Conservation (phyloP, 2,797 vertebrate genomes). For the Phoxinus dragarum region DNA sequence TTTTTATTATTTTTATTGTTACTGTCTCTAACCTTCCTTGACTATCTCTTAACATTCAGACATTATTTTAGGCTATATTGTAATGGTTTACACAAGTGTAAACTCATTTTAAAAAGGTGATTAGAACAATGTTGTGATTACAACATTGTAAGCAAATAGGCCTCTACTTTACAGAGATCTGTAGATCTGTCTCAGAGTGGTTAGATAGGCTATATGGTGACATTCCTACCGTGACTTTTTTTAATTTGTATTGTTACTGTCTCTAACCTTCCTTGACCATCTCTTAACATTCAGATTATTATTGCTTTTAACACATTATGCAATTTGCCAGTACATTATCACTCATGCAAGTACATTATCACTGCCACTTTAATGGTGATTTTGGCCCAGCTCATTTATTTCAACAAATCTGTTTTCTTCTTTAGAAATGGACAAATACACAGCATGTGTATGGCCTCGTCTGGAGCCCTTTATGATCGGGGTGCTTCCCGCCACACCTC, state of each 20-base stretch:
- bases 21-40: no score
- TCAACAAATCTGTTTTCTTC: constrained; percentile 4
- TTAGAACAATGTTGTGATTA: no score
- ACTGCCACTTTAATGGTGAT: neutral
- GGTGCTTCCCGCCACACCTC: constrained; percentile 82
- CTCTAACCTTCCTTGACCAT: neutral
- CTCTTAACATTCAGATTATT: neutral
- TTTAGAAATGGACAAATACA: constrained; percentile 79
- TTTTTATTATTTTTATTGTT: no score
- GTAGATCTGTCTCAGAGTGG: neutral
- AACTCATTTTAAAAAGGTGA: no score
- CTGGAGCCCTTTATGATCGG: constrained; percentile 92
- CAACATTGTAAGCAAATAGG: no score
- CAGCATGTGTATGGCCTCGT: constrained; percentile 87
- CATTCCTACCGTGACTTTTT: neutral
- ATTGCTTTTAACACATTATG: neutral
- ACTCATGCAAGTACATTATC: neutral
- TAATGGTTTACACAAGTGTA: no score
- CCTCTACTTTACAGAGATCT: neutral
- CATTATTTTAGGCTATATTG: no score
- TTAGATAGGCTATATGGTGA: neutral
- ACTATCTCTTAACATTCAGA: no score
- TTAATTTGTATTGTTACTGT: neutral
- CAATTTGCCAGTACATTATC: neutral
- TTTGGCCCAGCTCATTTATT: neutral